Percentiles rank a stretch among this genome's conserved stretches.
Conservation (phyloP, 2,888 invertebrate species). For the Hartigia nigra region DNA sequence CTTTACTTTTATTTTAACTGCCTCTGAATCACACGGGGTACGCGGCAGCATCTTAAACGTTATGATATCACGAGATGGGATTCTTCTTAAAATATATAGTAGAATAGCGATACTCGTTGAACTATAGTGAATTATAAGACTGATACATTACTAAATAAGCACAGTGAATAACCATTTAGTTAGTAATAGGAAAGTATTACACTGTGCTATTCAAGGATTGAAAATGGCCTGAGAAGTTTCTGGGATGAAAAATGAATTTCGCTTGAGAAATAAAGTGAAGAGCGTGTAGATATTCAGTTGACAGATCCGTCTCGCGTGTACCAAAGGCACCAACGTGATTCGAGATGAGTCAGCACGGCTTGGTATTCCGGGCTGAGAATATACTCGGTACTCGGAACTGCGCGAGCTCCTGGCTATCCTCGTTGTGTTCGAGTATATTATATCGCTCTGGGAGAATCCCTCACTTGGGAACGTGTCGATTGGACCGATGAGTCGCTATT, state of each 20-base stretch:
- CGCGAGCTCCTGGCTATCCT: background rate
- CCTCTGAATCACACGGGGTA: conserved; percentile 15
- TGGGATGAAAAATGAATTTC: background rate
- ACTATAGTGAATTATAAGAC: background rate
- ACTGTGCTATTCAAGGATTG: background rate
- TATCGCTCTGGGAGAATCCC: background rate
- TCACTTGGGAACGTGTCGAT: background rate
- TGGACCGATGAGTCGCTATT: background rate
- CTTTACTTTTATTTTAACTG: conserved; percentile 15
- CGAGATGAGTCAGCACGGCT: conserved; percentile 29
- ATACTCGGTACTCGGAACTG: conserved; percentile 19
- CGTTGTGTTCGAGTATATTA: conserved; percentile 3
- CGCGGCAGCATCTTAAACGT: conserved; percentile 13
- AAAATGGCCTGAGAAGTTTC: background rate
- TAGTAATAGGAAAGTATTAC: background rate
- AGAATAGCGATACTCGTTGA: background rate
- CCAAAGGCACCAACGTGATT: conserved; percentile 6
- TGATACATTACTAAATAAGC: background rate
- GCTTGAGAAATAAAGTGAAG: background rate
- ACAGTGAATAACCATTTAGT: background rate
- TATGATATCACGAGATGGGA: conserved; percentile 7
- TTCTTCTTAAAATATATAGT: background rate
- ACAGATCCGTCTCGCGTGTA: conserved; percentile 13
- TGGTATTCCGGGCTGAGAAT: conserved; percentile 33
- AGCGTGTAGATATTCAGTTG: conserved; percentile 18